Conservation (phyloP, 2,113 vertebrate genomes). For the Clupea harengus region DNA sequence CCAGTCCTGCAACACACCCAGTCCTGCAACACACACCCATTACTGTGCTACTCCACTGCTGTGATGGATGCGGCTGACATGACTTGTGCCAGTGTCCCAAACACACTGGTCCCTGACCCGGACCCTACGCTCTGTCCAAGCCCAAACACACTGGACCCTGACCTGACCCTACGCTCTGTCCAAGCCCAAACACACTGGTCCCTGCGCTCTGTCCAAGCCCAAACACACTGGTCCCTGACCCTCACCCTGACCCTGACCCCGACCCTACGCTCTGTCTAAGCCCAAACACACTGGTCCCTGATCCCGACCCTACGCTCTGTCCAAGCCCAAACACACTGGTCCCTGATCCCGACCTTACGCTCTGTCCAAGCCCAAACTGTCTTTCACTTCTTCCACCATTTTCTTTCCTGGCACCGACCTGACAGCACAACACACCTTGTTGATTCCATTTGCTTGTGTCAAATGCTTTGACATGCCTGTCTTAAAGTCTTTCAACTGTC, state of each 20-base stretch:
- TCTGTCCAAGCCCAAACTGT: not conserved
- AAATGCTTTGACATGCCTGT: slow-evolving; percentile 4
- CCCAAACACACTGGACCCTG: not conserved
- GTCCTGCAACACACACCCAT: slow-evolving; percentile 1
- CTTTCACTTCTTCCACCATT: not conserved
- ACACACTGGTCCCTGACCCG: too few species aligned
- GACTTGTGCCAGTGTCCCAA: not conserved
- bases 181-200: too few species aligned
- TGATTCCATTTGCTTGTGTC: slow-evolving; percentile 7
- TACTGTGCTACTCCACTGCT: not conserved
- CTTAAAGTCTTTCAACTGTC: not conserved
- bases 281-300: too few species aligned
- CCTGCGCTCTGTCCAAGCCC: too few species aligned
- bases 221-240: too few species aligned
- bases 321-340: not conserved
- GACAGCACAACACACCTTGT: not conserved
- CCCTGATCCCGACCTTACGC: not conserved
- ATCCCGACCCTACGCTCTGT: not conserved
- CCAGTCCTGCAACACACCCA: not conserved
- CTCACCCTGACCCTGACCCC: too few species aligned
- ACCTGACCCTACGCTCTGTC: too few species aligned
- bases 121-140: not conserved
- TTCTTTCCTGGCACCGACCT: not conserved
- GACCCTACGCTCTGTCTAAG: too few species aligned
- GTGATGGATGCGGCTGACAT: not conserved